phyloP scores from a whole-genome alignment of 2,797 vertebrate genomes.

The Rallus crepitans region DNA sequence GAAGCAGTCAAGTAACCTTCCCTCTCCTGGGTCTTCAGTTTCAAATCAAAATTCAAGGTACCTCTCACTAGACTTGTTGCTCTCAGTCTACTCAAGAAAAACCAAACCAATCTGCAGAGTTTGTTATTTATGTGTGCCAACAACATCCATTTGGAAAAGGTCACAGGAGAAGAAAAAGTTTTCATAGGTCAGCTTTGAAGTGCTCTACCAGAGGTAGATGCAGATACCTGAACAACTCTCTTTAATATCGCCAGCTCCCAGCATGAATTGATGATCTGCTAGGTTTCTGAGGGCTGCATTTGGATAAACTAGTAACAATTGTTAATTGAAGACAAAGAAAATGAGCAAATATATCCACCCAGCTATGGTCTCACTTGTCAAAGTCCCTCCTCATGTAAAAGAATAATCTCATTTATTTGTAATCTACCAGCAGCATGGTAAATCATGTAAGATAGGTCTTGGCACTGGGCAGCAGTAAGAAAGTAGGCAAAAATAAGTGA shows the following conservation, averaged over 20 bases:
- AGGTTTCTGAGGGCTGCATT: not conserved
- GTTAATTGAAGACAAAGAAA: not conserved
- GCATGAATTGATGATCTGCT: not conserved
- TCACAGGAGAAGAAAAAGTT: not conserved
- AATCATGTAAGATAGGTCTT: not conserved
- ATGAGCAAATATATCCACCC: not conserved
- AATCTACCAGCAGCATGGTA: not conserved
- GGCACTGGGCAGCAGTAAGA: not conserved
- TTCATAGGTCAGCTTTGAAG: not conserved
- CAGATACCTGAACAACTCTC: not conserved
- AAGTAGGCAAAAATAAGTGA: not conserved
- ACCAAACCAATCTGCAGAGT: not conserved
- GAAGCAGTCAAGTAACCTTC: constrained; percentile 43
- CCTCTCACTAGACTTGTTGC: constrained; percentile 34
- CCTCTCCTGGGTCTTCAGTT: constrained; percentile 31
- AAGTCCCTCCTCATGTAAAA: not conserved
- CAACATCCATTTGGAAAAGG: constrained; percentile 1
- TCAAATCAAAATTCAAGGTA: constrained; percentile 62
- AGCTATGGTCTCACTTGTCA: not conserved
- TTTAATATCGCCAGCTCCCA: not conserved
- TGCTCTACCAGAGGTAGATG: not conserved
- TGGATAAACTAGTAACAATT: not conserved
- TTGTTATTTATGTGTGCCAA: not conserved
- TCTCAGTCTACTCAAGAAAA: constrained; percentile 29
- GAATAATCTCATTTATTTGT: not conserved